These are phyloP conservation scores for Isoperla grammatica DNA, from an alignment of 2,888 invertebrate species.

Conservation along the genomic window DNA sequence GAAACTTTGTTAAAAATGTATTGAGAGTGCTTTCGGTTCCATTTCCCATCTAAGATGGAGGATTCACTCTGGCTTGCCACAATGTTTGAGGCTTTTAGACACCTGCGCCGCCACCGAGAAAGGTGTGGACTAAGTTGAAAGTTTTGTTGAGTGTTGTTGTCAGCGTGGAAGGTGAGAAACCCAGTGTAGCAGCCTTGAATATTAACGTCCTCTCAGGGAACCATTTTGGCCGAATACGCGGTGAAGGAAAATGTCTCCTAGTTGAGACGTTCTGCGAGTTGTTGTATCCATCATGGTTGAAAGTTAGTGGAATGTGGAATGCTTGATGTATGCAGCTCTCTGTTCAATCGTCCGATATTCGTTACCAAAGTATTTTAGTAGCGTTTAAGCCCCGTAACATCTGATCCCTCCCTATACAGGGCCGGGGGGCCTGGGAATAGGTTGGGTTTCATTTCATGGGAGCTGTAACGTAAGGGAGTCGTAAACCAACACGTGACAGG, in stretches of 20 bases:
- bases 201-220: too few relatives aligned
- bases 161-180: too few relatives aligned
- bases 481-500: slow-evolving; percentile 14
- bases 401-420: slow-evolving; percentile 12
- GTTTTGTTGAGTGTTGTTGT: neutral
- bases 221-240: too few relatives aligned
- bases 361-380: slow-evolving; percentile 8
- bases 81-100: neutral
- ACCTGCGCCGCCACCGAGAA: slow-evolving; percentile 5
- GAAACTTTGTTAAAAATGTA: slow-evolving; percentile 8
- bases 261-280: neutral
- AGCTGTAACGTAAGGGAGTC: slow-evolving; percentile 11
- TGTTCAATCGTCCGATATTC: slow-evolving; percentile 11
- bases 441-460: slow-evolving; percentile 13
- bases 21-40: slow-evolving; percentile 4
- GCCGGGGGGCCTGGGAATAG: slow-evolving; percentile 3
- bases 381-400: slow-evolving; percentile 12
- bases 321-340: neutral
- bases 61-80: neutral
- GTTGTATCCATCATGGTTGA: too few relatives aligned
- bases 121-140: neutral
- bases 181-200: too few relatives aligned
- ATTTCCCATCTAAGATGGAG: neutral
- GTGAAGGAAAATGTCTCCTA: too few relatives aligned
- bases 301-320: neutral